Evolutionary conservation across 2,797 vertebrate species (phyloP).

Genomic region (Ficedula albicollis): DNA sequence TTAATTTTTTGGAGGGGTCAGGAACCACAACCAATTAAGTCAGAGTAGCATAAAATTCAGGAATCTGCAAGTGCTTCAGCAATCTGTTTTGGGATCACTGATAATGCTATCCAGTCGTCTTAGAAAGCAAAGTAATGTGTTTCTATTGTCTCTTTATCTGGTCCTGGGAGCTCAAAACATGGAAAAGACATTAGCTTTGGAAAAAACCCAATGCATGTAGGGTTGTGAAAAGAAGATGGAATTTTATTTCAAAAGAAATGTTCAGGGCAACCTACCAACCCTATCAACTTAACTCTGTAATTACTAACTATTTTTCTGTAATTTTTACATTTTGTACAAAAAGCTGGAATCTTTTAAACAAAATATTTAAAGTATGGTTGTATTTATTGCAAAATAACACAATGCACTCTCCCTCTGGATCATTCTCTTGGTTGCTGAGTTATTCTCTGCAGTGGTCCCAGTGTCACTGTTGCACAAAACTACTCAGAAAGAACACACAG

Average conservation of each 20-base stretch:
- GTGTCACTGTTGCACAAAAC: background rate
- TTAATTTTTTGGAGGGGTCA: background rate
- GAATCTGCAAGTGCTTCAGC: background rate
- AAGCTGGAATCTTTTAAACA: background rate
- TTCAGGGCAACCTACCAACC: background rate
- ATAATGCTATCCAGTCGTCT: background rate
- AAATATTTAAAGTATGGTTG: background rate
- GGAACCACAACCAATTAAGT: background rate
- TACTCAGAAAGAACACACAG: slow-evolving; percentile 44
- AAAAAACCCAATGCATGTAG: background rate
- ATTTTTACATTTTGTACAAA: background rate
- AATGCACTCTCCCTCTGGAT: slow-evolving; percentile 7
- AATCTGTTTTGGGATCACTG: background rate
- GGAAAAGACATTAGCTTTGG: background rate
- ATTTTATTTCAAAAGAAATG: background rate
- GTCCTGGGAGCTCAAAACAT: background rate
- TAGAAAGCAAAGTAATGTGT: background rate
- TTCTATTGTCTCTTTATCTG: background rate
- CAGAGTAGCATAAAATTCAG: background rate
- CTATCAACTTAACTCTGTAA: background rate
- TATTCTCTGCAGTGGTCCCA: slow-evolving; percentile 22
- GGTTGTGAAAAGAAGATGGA: background rate
- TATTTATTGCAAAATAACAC: slow-evolving; percentile 56
- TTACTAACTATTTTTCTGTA: background rate
- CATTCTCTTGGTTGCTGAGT: slow-evolving; percentile 33